Evolutionary conservation across 2,888 invertebrate species (phyloP), one percentile per base, ranked within the genome.

Genomic region (Rhopalosiphum nymphaeae): DNA sequence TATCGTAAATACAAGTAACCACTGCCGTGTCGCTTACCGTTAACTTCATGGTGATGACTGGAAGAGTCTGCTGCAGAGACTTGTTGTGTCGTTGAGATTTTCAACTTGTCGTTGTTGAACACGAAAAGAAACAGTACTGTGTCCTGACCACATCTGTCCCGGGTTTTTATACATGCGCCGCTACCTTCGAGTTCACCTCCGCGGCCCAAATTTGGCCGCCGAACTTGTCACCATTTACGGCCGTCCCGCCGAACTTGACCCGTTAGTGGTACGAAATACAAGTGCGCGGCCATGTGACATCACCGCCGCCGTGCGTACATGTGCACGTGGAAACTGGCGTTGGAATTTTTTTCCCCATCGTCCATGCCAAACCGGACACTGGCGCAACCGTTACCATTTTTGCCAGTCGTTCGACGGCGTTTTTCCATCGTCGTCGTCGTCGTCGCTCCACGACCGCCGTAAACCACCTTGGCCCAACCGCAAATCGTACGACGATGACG

Each of bases 221-320:
- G 93, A 90, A 93, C 90, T 90, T 90, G 85, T 61, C 61, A 5
- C 94, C 94, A 94, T 94, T 67, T 94, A 94, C 90, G 94, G 94
- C 0, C 16, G 49, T 86, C 86, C 94, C 44, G 90, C 86, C 86
- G 94, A 94, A 94, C 94, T 94, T 94, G 94, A 94, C 94, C 89
- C 90, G 94, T 85, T 94, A 85, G n/a, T 13, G 13, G 16, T 5
- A 5, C 78, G 7, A 78, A 78, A 78, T 78, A 36, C 78, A 78
- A 78, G 78, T 78, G 21, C 36, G 78, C 21, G 78, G 78, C 36
- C 78, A 21, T 36, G 57, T 57, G 2, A 53, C 53, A 53, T 53
- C 53, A 21, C 21, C 53, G 16, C 5, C 53, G 49, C 13, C 49
- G 49, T 49, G 13, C 49, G 49, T 49, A 49, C 13, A 4, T 3